phyloP scores from a whole-genome alignment of 2,797 vertebrate species.

The Scarus forsteni region DNA sequence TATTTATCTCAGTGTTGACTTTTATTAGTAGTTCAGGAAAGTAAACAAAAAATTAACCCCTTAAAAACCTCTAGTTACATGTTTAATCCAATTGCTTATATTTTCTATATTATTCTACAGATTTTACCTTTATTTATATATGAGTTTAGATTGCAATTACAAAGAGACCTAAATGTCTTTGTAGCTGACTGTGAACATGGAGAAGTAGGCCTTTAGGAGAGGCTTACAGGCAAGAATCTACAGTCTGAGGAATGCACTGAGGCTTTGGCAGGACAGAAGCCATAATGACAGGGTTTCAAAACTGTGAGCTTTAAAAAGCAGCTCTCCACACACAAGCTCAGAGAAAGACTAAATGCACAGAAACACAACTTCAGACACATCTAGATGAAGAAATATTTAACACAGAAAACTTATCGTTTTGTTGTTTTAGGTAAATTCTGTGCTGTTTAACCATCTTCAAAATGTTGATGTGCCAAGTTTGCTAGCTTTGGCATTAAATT shows the following conservation, averaged over 20 bases:
- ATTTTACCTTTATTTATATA: conserved; percentile 14
- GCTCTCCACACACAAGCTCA: conserved; percentile 54
- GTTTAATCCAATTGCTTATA: too few relatives aligned
- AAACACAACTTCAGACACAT: conserved; percentile 26
- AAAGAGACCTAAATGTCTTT: conserved; percentile 33
- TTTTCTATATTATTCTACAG: neutral
- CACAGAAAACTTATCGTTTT: neutral
- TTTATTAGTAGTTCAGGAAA: neutral
- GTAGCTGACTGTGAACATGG: conserved; percentile 39
- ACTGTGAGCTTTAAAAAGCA: conserved; percentile 80
- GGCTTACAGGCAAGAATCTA: conserved; percentile 71
- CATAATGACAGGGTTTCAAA: conserved; percentile 86
- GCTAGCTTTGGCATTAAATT: too few relatives aligned
- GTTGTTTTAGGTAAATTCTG: conserved; percentile 24
- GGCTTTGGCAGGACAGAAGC: conserved; percentile 80
- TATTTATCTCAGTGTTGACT: neutral
- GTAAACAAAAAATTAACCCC: too few relatives aligned
- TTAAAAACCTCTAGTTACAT: too few relatives aligned
- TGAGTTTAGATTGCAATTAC: conserved; percentile 37
- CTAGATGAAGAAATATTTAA: conserved; percentile 7
- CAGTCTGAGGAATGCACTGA: conserved; percentile 79
- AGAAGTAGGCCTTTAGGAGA: conserved; percentile 53
- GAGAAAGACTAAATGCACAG: conserved; percentile 26
- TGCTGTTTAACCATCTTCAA: neutral
- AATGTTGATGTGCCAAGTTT: too few relatives aligned